phyloP scores from a whole-genome alignment of 1,140 invertebrate species.

The Drosophila takahashii region DNA sequence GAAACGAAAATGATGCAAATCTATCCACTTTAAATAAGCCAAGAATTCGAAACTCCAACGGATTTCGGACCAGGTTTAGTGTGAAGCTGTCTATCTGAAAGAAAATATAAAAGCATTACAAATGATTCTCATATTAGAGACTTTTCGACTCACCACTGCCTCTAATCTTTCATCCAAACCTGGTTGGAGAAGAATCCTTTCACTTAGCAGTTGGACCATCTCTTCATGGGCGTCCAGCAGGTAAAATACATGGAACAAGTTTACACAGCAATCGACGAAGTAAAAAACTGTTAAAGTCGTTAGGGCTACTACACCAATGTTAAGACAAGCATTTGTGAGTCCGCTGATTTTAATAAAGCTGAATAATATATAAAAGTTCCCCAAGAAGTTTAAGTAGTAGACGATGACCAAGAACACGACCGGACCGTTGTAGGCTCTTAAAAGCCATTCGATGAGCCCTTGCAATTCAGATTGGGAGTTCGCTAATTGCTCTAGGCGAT shows the following conservation, averaged over 20 bases:
- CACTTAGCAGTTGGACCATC: background rate
- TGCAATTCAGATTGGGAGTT: background rate
- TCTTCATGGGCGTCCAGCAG: background rate
- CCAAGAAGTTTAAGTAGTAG: background rate
- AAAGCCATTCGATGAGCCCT: background rate
- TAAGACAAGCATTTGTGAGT: too few relatives aligned
- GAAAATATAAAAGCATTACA: too few relatives aligned
- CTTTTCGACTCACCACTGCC: background rate
- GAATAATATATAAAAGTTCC: background rate
- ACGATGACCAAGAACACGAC: background rate
- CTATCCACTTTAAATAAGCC: constrained; percentile 22
- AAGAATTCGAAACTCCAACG: constrained; percentile 1
- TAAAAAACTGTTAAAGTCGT: background rate
- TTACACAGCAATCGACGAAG: background rate
- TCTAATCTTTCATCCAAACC: background rate
- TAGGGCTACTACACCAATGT: too few relatives aligned
- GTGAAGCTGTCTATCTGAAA: constrained; percentile 10
- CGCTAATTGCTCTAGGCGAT: background rate
- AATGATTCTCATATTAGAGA: background rate
- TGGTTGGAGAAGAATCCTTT: background rate
- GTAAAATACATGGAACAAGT: background rate
- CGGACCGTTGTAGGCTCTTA: background rate
- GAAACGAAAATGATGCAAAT: background rate
- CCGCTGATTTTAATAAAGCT: background rate
- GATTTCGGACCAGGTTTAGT: constrained; percentile 23